Evolutionary conservation across 2,888 invertebrate genomes (phyloP), one percentile per base, ranked within the genome.

Genomic region (Empis stercorea): DNA sequence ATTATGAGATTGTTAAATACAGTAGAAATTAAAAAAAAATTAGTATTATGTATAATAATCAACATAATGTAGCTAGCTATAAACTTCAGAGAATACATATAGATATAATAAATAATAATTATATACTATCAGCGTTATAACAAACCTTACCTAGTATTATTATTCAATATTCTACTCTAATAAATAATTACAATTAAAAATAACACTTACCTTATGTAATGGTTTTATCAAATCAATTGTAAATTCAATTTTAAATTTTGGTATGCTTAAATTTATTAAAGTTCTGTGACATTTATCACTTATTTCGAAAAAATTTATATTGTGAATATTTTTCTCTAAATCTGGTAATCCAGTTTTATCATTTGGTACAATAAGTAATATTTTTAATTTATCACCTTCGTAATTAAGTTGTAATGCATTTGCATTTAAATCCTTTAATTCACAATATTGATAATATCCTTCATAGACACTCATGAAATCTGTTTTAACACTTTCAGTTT

Each of bases 221-320:
- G 76, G 56, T 0, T 67, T 62, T 2, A 71, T 69, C 43, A 87
- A 66, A 49, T 81, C 69, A 10, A 83, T 75, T 47, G 75, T 75
- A 5, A 78, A 75, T 65, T 87, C 85, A 45, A 86, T 76, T 65
- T 81, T 85, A 64, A 87, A 87, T 64, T 81, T 85, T 4, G 87
- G 87, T 36, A 87, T 57, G 4, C 5, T 34, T 4, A 34, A 13
- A 34, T n/a, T 34, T 5, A 34, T n/a, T 5, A n/a, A 2, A n/a
- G 4, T n/a, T 13, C 2, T 4, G 3, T 7, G n/a, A 13, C 13
- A 10, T 71, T 71, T 14, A 86, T 73, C 45, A 74, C 64, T 1
- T 87, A 80, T 56, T 10, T 75, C 73, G 0, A 61, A 58, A 30
- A 84, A 57, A 42, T 78, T 71, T 43, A 75, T 67, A 10, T 61